Evolutionary conservation across 2,113 vertebrate species (phyloP), one percentile per base, ranked within the genome.

Genomic region (Macrotus californicus): DNA sequence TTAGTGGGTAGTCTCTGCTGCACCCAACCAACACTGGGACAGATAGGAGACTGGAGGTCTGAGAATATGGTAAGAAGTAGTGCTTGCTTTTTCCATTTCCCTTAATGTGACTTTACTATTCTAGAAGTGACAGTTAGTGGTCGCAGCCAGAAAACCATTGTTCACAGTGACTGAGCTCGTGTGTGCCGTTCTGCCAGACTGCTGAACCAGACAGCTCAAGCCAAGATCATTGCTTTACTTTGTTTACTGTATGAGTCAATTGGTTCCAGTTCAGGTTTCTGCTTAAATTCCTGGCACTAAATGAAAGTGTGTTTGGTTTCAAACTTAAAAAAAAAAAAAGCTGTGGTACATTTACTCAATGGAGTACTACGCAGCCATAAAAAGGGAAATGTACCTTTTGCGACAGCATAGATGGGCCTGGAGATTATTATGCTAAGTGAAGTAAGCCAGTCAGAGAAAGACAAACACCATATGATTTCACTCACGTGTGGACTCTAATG

Each of bases 221-320:
- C 87, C 81, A 93, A 94, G 70, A 90, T 88, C 85, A 94, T 96
- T 94, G 91, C 87, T 96, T 52, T 93, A 56, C 81, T 94, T 94
- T 93, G 66, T 95, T 93, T 85, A 54, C 75, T 41, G 19, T 92
- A 72, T 77, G 52, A 90, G 36, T 94, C 67, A 22, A 0, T 90
- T 87, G 75, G 61, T 94, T 96, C 82, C 54, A 96, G 84, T 95
- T 96, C 85, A 91, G 85, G 91, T 54, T 50, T 39, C 77, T 97
- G 88, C 86, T 97, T 97, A 95, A 95, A 97, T 87, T 95, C 95
- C 93, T 95, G 91, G 82, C 93, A 96, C 81, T 96, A 97, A 94
- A 95, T 86, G 76, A 91, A 95, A 87, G 46, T 90, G 81, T 96
- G 91, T 94, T 95, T 94, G 79, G 61, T 96, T 97, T 95, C 83